Conservation (phyloP, 2,888 invertebrate species). For the Synergus japonicus region DNA sequence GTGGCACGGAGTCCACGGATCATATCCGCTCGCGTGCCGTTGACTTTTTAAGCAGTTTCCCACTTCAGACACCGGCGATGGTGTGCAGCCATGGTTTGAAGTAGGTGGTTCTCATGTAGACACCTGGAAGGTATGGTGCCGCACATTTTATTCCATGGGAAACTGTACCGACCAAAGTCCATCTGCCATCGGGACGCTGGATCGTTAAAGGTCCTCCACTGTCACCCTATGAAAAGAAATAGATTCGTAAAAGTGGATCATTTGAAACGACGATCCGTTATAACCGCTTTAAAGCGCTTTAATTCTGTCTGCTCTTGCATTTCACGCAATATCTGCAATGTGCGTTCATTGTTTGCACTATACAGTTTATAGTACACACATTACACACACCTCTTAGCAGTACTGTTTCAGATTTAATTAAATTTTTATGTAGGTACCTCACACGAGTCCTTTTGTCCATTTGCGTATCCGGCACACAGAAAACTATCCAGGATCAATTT, state of each 20-base stretch:
- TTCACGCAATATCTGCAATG: conserved; percentile 2
- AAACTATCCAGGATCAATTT: conserved; percentile 93
- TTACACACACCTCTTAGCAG: conserved; percentile 48
- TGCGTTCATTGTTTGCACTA: background rate
- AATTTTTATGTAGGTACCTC: conserved; percentile 81
- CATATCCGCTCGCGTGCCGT: conserved; percentile 41
- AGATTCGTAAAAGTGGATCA: conserved; percentile 51
- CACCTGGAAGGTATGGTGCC: conserved; percentile 93
- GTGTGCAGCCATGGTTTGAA: conserved; percentile 95
- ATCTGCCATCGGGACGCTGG: conserved; percentile 89
- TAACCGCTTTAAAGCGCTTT: conserved; percentile 51
- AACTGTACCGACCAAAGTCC: conserved; percentile 93
- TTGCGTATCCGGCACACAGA: conserved; percentile 94
- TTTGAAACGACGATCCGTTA: conserved; percentile 57
- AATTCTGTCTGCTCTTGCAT: conserved; percentile 17
- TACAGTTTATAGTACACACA: conserved; percentile 10
- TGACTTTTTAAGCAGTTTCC: conserved; percentile 19
- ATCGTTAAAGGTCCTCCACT: conserved; percentile 94
- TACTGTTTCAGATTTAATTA: conserved; percentile 55
- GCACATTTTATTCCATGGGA: conserved; percentile 97
- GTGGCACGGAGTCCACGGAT: conserved; percentile 62
- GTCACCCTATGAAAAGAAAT: conserved; percentile 84
- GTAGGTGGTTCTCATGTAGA: conserved; percentile 95
- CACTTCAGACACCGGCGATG: conserved; percentile 84
- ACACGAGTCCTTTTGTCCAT: conserved; percentile 94